Evolutionary conservation across 2,888 invertebrate species (phyloP), one percentile per base, ranked within the genome.

Genomic region (Cheilosia scutellata): DNA sequence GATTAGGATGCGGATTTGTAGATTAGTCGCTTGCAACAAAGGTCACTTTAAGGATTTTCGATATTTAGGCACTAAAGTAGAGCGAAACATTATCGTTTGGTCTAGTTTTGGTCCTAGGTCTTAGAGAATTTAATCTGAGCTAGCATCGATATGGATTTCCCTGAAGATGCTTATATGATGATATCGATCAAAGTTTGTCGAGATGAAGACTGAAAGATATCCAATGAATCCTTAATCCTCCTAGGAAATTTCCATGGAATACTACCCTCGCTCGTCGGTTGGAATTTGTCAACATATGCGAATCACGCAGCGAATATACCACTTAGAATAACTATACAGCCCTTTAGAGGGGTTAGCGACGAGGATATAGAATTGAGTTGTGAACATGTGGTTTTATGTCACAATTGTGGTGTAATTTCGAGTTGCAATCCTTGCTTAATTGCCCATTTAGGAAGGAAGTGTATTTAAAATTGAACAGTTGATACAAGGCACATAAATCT

Each of bases 301-400:
- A 51, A 65, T 47, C 72, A 33, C 53, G 75, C 70, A 42, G 25
- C 63, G 25, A 79, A 29, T 47, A 58, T 9, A 57, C n/a, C 63
- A 75, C 66, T 82, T 6, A 25, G 25, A n/a, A 53, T 27, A 49
- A 63, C 33, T 37, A 37, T 37, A 57, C 40, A 42, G 55, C 42
- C 60, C 51, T 66, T 57, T 42, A 53, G 47, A 65, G 58, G 79
- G 70, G 84, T 68, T 63, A 53, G 44, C 37, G 40, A 44, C 33
- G 27, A 44, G 27, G 16, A 31, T 37, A 25, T 44, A 57, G 79
- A 79, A 79, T 84, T 84, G 78, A 91, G 90, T 90, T 91, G 91
- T 89, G 91, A 91, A 92, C 91, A 92, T 92, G 91, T 91, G 92
- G 89, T 91, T 92, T 91, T 91, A 91, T 91, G 89, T 91, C 89